Evolutionary conservation across 2,797 vertebrate genomes (phyloP).

Genomic region (Chanos chanos): DNA sequence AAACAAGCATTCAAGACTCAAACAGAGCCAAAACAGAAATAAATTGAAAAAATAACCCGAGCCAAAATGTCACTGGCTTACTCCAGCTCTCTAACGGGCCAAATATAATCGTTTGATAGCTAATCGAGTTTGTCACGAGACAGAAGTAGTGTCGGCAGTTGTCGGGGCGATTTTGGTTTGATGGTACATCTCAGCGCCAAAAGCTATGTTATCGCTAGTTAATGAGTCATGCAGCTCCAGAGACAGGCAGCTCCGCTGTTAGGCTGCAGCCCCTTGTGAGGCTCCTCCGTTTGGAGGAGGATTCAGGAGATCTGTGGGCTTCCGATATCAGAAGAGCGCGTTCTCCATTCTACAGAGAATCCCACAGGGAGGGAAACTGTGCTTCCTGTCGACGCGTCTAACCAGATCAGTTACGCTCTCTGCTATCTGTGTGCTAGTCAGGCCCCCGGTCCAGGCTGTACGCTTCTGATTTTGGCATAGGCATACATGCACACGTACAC

Average conservation of each 20-base stretch:
- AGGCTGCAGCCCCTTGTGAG: neutral
- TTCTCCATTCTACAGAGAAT: no score
- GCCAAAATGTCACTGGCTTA: no score
- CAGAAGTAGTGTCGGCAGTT: constrained; percentile 3
- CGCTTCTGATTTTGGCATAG: neutral
- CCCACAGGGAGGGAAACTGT: no score
- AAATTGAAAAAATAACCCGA: no score
- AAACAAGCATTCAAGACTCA: no score
- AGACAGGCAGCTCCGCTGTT: constrained; percentile 26
- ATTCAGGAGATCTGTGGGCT: constrained; percentile 17
- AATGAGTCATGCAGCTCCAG: constrained; percentile 17
- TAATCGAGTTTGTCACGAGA: constrained; percentile 10
- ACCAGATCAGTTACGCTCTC: constrained; percentile 29
- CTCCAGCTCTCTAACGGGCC: no score
- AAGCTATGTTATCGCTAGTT: constrained; percentile 4
- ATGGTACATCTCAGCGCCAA: neutral
- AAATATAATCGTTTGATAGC: no score
- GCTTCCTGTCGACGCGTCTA: constrained; percentile 14
- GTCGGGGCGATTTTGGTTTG: constrained; percentile 10
- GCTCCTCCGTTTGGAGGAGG: neutral
- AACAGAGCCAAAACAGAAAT: no score
- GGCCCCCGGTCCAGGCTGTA: constrained; percentile 11
- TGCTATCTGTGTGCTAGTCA: constrained; percentile 25
- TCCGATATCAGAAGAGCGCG: constrained; percentile 24
- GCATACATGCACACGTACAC: neutral